Conservation (phyloP, 2,797 vertebrate genomes). For the Eurystomus glaucurus region DNA sequence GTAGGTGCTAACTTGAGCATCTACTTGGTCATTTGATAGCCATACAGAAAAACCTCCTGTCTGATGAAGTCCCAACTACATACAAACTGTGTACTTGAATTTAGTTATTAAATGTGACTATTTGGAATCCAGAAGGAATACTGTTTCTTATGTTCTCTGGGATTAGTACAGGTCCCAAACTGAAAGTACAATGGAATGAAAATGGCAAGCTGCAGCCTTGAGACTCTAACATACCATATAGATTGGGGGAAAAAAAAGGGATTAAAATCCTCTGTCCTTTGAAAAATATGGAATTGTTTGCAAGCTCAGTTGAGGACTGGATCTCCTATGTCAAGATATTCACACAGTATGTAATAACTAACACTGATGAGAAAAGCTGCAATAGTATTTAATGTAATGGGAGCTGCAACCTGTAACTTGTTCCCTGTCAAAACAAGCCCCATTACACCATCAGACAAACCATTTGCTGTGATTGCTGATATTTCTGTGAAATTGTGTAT, state of each 20-base stretch:
- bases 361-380: background rate
- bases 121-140: background rate
- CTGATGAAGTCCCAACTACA: background rate
- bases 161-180: background rate
- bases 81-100: background rate
- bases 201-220: background rate
- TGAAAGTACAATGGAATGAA: background rate
- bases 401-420: background rate
- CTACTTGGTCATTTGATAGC: background rate
- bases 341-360: background rate
- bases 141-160: background rate
- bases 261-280: background rate
- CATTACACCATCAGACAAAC: background rate
- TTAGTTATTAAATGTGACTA: background rate
- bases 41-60: background rate
- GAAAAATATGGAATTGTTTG: background rate
- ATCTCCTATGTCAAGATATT: background rate
- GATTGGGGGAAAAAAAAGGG: rapidly evolving
- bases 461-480: background rate
- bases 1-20: background rate
- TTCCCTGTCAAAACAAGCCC: background rate
- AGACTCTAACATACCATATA: background rate
- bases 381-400: background rate
- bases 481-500: background rate
- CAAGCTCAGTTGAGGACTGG: background rate